phyloP scores from a whole-genome alignment of 2,888 invertebrate species.

The Cheilosia impressa region DNA sequence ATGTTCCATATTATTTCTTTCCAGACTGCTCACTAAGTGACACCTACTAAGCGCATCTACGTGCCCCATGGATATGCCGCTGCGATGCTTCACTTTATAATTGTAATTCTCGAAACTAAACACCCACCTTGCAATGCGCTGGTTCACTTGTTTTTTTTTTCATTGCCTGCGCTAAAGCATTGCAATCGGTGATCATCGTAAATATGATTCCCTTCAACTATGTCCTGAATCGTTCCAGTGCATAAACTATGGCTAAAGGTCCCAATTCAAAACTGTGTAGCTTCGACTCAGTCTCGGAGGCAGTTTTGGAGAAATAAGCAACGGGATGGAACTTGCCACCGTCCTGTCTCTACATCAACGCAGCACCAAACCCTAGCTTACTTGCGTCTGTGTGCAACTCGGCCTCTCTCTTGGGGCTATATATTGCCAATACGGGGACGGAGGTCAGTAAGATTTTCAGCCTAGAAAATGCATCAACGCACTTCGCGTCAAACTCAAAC shows the following conservation, averaged over 20 bases:
- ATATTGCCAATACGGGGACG: conserved; percentile 78
- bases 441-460: conserved; percentile 47
- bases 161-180: conserved; percentile 19
- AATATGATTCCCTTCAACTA: conserved; percentile 18
- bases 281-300: conserved; percentile 25
- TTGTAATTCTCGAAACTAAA: conserved; percentile 56
- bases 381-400: conserved; percentile 80
- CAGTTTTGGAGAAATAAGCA: conserved; percentile 25
- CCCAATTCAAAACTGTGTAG: conserved; percentile 8
- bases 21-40: neutral
- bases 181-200: conserved; percentile 43
- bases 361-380: conserved; percentile 76
- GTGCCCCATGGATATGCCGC: conserved; percentile 31
- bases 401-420: conserved; percentile 76
- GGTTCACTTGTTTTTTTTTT: conserved; percentile 55
- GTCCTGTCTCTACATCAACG: conserved; percentile 61
- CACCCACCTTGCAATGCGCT: conserved; percentile 55
- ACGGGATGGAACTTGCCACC: conserved; percentile 56
- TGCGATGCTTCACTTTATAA: conserved; percentile 44
- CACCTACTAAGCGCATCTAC: conserved; percentile 59
- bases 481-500: conserved; percentile 17
- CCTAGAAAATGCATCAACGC: conserved; percentile 19
- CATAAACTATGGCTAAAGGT: conserved; percentile 13
- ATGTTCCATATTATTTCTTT: conserved; percentile 23
- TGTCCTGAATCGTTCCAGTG: conserved; percentile 1